Base-by-base conservation (phyloP, 2,888 invertebrate species). In the Xylophagus ater region DNA sequence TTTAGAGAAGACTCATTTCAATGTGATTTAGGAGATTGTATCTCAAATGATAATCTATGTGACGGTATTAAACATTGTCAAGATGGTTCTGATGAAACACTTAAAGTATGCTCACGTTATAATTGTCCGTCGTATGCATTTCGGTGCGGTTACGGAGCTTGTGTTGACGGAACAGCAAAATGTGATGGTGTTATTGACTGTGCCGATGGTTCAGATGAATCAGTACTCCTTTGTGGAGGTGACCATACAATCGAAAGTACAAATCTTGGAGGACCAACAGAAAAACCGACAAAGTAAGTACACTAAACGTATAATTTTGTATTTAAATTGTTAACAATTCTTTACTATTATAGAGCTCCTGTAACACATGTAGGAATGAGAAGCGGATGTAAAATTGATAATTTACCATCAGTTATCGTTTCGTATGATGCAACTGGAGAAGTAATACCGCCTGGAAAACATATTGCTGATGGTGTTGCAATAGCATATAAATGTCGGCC, bases 11-110 rank as follows among this genome's bases (percentile, higher is more conserved):
- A 40, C n/a, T 21, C 44, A 33, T 48, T 45, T 18, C 29, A 40
- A 29, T 53, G 53, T 36, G 20, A 31, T 1, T 45, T 46, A 1
- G 50, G 49, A 6, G 45, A 49, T 29, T 56, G 56, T 26, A 51
- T 53, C 4, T 33, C 28, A 2, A n/a, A 12, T 5, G 40, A 47
- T 1, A 32, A 41, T 3, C 41, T 31, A 1, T 57, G 57, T 0
- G 73, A 76, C 47, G 67, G 70, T 3, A 67, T 9, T 2, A 8
- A 19, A 2, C 34, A 56, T 37, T 56, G 55, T 31, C 2, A 10
- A 0, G 55, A 56, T 44, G 45, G 45, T 12, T 50, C 52, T 2
- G 57, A 57, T 45, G 57, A 57, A 44, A 50, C 50, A 1, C 40
- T 42, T 2, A 29, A 44, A 17, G 13, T 6, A 28, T 40, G 41